Evolutionary conservation across 2,113 vertebrate species (phyloP).

Genomic region (cattle (Bos taurus)): DNA sequence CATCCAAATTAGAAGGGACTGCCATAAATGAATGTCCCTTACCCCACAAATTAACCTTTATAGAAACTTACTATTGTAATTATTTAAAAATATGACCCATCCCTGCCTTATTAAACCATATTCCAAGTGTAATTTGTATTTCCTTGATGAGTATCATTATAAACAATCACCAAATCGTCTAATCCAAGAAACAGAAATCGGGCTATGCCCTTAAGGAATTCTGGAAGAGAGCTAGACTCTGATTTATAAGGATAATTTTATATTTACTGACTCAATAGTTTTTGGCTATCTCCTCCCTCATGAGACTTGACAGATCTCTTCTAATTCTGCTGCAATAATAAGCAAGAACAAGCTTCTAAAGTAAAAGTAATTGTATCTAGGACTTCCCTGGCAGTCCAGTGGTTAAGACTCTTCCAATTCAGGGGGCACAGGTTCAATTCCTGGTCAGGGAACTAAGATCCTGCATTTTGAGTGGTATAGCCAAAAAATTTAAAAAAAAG

Average conservation of each 20-base stretch:
- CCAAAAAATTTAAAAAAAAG: neutral
- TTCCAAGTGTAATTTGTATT: neutral
- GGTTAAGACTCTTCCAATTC: neutral
- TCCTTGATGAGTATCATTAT: neutral
- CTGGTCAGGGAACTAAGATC: neutral
- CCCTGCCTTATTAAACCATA: neutral
- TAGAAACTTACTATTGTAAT: neutral
- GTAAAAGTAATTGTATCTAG: neutral
- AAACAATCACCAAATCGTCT: neutral
- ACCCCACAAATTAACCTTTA: neutral
- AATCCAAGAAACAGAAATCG: neutral
- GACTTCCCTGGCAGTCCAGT: neutral
- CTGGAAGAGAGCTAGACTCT: neutral
- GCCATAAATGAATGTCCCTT: neutral
- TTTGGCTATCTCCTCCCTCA: neutral
- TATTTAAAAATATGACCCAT: neutral
- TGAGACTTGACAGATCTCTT: neutral
- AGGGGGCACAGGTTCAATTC: neutral
- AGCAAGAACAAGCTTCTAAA: conserved; percentile 19
- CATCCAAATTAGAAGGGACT: neutral
- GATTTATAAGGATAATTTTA: neutral
- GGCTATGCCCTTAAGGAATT: neutral
- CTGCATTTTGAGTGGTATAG: neutral
- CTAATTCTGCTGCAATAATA: neutral
- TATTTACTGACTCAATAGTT: neutral